These are phyloP conservation scores for Mamestra brassicae DNA, from an alignment of 2,888 invertebrate genomes.

Conservation along the genomic window DNA sequence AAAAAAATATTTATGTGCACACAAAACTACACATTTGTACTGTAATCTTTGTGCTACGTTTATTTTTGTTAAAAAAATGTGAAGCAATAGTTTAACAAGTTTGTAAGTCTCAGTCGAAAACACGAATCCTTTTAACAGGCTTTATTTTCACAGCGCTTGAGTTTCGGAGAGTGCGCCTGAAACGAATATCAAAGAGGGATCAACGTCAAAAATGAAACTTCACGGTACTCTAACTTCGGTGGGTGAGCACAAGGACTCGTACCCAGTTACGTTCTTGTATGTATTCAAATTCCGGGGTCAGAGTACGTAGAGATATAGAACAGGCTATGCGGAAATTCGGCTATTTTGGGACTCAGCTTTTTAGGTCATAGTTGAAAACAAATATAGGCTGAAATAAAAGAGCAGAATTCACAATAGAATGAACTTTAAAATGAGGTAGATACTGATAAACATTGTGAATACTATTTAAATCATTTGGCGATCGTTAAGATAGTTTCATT, in stretches of 20 bases:
- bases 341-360: neutral
- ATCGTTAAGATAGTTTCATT: no score
- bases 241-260: conserved; percentile 23
- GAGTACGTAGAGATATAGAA: conserved; percentile 1
- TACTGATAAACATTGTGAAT: no score
- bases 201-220: conserved; percentile 48
- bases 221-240: conserved; percentile 33
- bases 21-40: no score
- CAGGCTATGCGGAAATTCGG: neutral
- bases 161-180: conserved; percentile 5
- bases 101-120: conserved; percentile 17
- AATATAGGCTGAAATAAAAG: neutral
- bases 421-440: no score
- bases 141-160: conserved; percentile 33
- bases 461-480: no score
- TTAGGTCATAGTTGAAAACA: neutral
- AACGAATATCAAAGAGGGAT: conserved; percentile 53
- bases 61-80: conserved; percentile 1
- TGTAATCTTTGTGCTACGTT: no score
- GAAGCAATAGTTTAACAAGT: conserved; percentile 25
- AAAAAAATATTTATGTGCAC: no score
- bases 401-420: neutral
- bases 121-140: conserved; percentile 30
- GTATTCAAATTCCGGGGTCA: conserved; percentile 13
- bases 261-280: neutral